phyloP scores from a whole-genome alignment of 2,113 vertebrate species.

The Labrus mixtus region DNA sequence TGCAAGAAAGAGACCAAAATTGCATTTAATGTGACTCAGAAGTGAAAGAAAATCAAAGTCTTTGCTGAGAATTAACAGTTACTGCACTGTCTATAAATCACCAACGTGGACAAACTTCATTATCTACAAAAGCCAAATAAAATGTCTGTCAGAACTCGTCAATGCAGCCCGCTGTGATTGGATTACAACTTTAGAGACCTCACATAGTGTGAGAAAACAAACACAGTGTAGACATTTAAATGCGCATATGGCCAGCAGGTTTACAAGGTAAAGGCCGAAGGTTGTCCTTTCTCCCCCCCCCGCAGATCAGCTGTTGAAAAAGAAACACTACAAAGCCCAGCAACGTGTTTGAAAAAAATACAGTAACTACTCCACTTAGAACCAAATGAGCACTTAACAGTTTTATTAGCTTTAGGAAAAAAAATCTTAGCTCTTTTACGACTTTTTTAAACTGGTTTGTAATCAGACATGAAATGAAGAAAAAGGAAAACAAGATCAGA shows the following conservation, averaged over 20 bases:
- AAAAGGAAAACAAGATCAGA: slow-evolving; percentile 30
- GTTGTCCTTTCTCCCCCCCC: slow-evolving; percentile 1
- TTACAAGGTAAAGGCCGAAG: background rate
- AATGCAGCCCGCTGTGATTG: slow-evolving; percentile 4
- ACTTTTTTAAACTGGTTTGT: slow-evolving; percentile 16
- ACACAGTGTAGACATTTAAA: background rate
- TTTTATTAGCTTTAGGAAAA: too few relatives aligned
- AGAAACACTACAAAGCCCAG: background rate
- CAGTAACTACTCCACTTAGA: too few relatives aligned
- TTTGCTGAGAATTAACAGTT: background rate
- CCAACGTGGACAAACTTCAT: background rate
- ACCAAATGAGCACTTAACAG: too few relatives aligned
- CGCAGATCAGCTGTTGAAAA: background rate
- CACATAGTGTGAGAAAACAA: background rate
- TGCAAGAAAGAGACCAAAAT: background rate
- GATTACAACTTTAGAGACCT: slow-evolving; percentile 12
- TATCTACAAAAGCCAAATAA: background rate
- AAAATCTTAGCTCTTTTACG: background rate
- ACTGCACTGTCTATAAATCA: background rate
- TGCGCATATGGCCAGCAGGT: slow-evolving; percentile 18
- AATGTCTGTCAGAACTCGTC: background rate
- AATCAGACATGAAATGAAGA: background rate
- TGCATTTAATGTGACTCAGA: slow-evolving; percentile 3
- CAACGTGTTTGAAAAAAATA: background rate
- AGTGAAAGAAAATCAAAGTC: slow-evolving; percentile 12